Evolutionary conservation across 1,140 invertebrate species (phyloP).

Genomic region (Heliothis virescens): DNA sequence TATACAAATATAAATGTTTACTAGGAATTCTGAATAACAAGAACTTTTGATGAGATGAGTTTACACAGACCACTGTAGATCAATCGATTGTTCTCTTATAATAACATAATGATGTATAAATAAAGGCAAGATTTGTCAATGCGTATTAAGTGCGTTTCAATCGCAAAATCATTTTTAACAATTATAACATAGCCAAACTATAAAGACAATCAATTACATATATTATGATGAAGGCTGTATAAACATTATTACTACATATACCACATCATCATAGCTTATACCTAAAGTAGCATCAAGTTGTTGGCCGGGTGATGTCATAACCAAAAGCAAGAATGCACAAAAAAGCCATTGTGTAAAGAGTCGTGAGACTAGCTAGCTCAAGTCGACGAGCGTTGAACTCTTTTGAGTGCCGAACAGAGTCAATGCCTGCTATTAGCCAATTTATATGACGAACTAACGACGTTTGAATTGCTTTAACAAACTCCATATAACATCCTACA

Average conservation of each 20-base stretch:
- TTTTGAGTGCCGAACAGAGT: constrained; percentile 71
- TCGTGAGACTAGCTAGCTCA: constrained; percentile 75
- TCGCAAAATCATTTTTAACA: too few species aligned
- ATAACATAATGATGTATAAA: too few species aligned
- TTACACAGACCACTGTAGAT: too few species aligned
- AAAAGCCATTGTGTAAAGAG: constrained; percentile 81
- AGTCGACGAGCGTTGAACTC: constrained; percentile 81
- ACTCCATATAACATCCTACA: constrained; percentile 45
- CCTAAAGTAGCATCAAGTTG: constrained; percentile 37
- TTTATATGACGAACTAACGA: constrained; percentile 69
- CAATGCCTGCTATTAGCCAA: constrained; percentile 76
- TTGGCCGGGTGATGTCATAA: constrained; percentile 79
- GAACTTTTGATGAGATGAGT: too few species aligned
- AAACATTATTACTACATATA: constrained; percentile 8
- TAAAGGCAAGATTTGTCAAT: too few species aligned
- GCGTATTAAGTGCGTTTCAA: too few species aligned
- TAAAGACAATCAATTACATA: background rate
- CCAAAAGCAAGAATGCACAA: constrained; percentile 77
- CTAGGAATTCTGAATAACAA: too few species aligned
- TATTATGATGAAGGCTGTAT: constrained; percentile 4
- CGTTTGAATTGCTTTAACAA: constrained; percentile 57
- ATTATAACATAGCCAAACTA: too few species aligned
- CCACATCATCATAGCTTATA: constrained; percentile 13
- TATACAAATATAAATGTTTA: too few species aligned
- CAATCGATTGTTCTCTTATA: too few species aligned